These are phyloP conservation scores for Neoseiulus cucumeris DNA, from an alignment of 1,140 invertebrate species.

Conservation along the genomic window DNA sequence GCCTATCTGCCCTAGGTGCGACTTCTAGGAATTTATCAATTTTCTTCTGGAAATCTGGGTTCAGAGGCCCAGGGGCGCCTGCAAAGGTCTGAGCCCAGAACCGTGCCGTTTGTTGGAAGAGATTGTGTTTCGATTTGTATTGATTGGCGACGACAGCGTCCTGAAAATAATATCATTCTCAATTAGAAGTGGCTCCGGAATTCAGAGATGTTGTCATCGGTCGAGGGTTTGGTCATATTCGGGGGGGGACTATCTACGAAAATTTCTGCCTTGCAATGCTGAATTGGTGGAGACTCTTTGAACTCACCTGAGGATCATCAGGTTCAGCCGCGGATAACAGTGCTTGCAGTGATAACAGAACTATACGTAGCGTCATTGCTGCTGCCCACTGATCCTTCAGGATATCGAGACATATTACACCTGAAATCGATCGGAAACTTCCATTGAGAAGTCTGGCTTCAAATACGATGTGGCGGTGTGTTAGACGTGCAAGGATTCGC, in stretches of 20 bases:
- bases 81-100: constrained; percentile 93
- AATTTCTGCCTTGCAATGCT: not conserved
- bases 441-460: no score
- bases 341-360: constrained; percentile 74
- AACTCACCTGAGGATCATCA: constrained; percentile 51
- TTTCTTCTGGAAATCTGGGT: not conserved
- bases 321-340: constrained; percentile 78
- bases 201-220: no score
- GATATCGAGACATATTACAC: constrained; percentile 96
- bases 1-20: not conserved
- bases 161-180: constrained; percentile 28
- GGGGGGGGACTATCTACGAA: no score
- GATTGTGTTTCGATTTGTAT: constrained; percentile 64
- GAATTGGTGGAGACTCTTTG: constrained; percentile 24
- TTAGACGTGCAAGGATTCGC: no score
- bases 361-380: constrained; percentile 89
- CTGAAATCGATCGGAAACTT: constrained; percentile 40
- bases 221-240: no score
- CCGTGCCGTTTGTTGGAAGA: constrained; percentile 68
- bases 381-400: constrained; percentile 99
- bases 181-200: no score
- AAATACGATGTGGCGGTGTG: no score
- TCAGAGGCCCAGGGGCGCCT: constrained; percentile 34
- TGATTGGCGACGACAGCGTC: constrained; percentile 93
- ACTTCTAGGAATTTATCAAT: constrained; percentile 9